Base-by-base conservation (phyloP, 2,797 vertebrate species). In the Micropoecilia bifurca region DNA sequence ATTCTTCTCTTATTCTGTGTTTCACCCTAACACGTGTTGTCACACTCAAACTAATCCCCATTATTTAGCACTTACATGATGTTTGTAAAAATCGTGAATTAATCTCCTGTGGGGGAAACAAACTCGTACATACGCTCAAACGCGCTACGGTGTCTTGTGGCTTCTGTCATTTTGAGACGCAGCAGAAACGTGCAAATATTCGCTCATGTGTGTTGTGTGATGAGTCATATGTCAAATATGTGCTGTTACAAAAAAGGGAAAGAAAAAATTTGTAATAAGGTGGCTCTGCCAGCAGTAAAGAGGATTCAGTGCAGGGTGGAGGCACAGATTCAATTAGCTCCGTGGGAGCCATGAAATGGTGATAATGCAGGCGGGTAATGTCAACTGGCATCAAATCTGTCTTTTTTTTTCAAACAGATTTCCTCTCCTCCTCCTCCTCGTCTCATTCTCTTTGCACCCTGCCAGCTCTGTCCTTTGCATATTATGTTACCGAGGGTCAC, bases 381-480 rank as follows among this genome's bases (percentile, higher is more conserved):
- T 93, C 89, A 92, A 91, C 90, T 90, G 87, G 83, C 84, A 88
- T 89, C 80, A 81, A 63, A 81, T 89, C 78, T 77, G 80, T 82
- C 39, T 78, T 8, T 14, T 41, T 20, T 36, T 25, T 16, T 0
- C 5, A 41, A 33, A 39, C 55, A 61, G 59, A 46, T 39, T 75
- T 50, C 78, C 63, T 45, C 30, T 68, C 53, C 66, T 73, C 79
- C 33, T 66, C 59, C 69, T 71, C 80, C 59, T 48, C n/a, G 76
- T 73, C 63, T 83, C 36, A 59, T 77, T 79, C 68, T 20, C 41
- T 2, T 81, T 85, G 59, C 73, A 66, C 66, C 79, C 83, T 80
- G 73, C 80, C 12, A 72, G 76, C 63, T 92, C 92, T 91, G 93
- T 92, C 92, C 88, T 94, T 93, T 92, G 92, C 78, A 84, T 90